Conservation (phyloP, 2,113 vertebrate genomes). For the Uropsilus gracilis region DNA sequence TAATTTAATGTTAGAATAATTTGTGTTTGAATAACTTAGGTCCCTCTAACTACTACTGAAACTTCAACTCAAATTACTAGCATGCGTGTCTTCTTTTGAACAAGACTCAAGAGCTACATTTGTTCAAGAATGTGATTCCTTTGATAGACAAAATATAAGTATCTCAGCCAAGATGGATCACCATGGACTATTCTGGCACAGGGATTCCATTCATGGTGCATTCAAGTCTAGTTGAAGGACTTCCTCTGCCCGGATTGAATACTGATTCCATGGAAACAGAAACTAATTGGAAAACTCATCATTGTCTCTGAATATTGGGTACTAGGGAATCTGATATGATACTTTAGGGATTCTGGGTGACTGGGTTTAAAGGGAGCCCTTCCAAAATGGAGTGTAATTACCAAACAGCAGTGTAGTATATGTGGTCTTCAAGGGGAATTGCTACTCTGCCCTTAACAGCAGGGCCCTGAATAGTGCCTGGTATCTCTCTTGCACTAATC, state of each 20-base stretch:
- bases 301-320: not conserved
- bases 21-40: not conserved
- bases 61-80: not conserved
- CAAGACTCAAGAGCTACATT: not conserved
- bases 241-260: not conserved
- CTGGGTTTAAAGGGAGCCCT: not conserved
- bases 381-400: not conserved
- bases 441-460: not conserved
- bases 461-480: not conserved
- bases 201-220: not conserved
- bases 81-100: not conserved
- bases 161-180: not conserved
- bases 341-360: fast-evolving
- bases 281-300: not conserved
- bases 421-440: not conserved
- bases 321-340: not conserved
- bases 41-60: not conserved
- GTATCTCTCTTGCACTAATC: not conserved
- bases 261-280: not conserved
- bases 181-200: too few relatives aligned
- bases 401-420: not conserved
- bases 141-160: not conserved
- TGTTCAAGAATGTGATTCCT: not conserved
- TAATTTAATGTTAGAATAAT: not conserved
- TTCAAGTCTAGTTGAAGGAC: not conserved